Evolutionary conservation across 2,797 vertebrate species (phyloP).

Genomic region (Agapornis canus): DNA sequence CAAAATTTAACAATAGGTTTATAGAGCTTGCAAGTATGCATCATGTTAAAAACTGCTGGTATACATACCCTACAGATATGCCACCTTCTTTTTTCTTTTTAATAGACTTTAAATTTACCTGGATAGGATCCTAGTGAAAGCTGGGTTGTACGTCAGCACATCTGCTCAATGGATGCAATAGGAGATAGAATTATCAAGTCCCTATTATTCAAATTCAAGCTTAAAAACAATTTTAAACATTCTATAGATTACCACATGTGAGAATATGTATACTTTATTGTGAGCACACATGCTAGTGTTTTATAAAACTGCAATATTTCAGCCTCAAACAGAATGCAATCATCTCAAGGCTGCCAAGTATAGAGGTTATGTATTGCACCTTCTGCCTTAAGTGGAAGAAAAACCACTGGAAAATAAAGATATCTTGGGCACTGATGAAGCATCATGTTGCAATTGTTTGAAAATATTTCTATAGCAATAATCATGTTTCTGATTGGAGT

Average conservation of each 20-base stretch:
- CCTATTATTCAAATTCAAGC: not conserved
- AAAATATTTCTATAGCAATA: not conserved
- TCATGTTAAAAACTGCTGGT: not conserved
- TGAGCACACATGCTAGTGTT: not conserved
- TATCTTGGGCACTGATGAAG: not conserved
- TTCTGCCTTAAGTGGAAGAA: not conserved
- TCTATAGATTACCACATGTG: not conserved
- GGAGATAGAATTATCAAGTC: not conserved
- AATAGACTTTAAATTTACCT: not conserved
- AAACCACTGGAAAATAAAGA: not conserved
- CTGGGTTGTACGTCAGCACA: not conserved
- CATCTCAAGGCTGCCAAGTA: not conserved
- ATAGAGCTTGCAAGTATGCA: not conserved
- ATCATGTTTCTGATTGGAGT: not conserved
- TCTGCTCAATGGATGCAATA: not conserved
- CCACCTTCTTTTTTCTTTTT: too few species aligned
- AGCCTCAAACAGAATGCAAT: not conserved
- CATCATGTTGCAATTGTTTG: not conserved
- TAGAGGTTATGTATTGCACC: not conserved
- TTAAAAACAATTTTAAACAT: not conserved
- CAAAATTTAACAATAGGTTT: not conserved
- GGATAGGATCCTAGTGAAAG: not conserved
- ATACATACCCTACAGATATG: accelerated
- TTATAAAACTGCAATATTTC: not conserved
- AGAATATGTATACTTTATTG: not conserved